Evolutionary conservation across 2,797 vertebrate species (phyloP), one percentile per base, ranked within the genome.

Genomic region (Rhadinocentrus ornatus): DNA sequence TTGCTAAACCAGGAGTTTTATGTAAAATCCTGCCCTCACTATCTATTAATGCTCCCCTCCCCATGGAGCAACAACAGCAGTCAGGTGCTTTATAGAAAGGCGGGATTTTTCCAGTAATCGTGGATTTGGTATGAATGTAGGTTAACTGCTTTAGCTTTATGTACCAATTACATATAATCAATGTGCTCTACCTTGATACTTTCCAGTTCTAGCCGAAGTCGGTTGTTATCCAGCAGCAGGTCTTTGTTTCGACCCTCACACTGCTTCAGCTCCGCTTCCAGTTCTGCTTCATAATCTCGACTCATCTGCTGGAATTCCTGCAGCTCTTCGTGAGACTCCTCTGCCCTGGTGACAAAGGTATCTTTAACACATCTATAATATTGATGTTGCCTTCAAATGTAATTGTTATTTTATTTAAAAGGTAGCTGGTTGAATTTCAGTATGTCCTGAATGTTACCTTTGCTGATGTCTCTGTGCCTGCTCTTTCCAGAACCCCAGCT

Each of bases 291-390:
- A 34, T 98, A 98, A 72, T 99, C 98, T 37, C 96, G 92, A 89
- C 98, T 99, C 89, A 97, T 97, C 91, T 97, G 97, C 75, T 99
- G 97, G 87, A 99, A 99, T 81, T 99, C 98, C 73, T 95, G 95
- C 73, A 99, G 80, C 52, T 99, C 97, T 56, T 96, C 97, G 65
- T 95, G 96, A 0, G 94, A 88, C 31, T 94, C 96, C 5, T 96
- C 94, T n/a, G 96, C 95, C 87, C 98, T 99, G 73, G 6, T 46
- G 34, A 84, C 32, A 82, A 55, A 63, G 60, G 20, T 26, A 10
- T 3, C 16, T 52, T 63, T 1, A 65, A 31, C 41, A 48, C 52
- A 31, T 31, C 3, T n/a, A 54, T 29, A 54, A 27, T 26, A 54
- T 18, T 11, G 13, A 3, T 29, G 6, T 54, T 11, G 52, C 26